Percentiles rank a stretch among this genome's conserved stretches.
Conservation (phyloP, 2,113 vertebrate genomes). For the Grammomys surdaster region DNA sequence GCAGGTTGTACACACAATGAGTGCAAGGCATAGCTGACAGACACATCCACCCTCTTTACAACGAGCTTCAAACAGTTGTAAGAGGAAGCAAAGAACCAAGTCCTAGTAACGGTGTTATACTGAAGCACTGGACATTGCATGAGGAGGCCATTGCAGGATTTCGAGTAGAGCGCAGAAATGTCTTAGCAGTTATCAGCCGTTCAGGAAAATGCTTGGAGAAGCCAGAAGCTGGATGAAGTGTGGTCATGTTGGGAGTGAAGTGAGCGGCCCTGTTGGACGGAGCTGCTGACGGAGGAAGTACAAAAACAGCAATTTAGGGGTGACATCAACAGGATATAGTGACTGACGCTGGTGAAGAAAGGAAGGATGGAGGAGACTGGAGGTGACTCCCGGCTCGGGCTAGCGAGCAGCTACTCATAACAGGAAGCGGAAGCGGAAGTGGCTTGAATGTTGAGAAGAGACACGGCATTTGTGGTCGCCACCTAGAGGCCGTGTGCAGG, state of each 20-base stretch:
- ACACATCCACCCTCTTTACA: background rate
- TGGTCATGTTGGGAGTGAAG: background rate
- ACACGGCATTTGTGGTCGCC: no score
- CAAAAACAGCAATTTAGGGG: background rate
- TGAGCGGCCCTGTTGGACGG: rapidly evolving
- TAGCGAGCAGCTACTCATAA: background rate
- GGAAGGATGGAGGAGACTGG: background rate
- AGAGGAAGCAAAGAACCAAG: background rate
- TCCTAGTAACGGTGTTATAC: no score
- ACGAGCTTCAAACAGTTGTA: background rate
- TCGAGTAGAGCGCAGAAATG: background rate
- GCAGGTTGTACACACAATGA: background rate
- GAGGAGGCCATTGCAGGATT: background rate
- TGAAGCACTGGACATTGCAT: background rate
- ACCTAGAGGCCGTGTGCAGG: background rate
- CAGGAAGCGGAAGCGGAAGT: background rate
- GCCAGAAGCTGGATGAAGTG: background rate
- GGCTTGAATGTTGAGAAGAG: background rate
- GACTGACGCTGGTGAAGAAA: background rate
- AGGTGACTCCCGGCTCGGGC: background rate
- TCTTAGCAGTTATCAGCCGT: background rate
- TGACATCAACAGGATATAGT: background rate
- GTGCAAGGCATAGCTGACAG: background rate
- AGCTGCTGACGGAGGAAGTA: background rate
- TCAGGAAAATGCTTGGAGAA: background rate